Percentiles rank a stretch among this genome's conserved stretches.
These are phyloP conservation scores for Spermophilus dauricus DNA, from an alignment of 2,113 vertebrate genomes.

Conservation along the genomic window DNA sequence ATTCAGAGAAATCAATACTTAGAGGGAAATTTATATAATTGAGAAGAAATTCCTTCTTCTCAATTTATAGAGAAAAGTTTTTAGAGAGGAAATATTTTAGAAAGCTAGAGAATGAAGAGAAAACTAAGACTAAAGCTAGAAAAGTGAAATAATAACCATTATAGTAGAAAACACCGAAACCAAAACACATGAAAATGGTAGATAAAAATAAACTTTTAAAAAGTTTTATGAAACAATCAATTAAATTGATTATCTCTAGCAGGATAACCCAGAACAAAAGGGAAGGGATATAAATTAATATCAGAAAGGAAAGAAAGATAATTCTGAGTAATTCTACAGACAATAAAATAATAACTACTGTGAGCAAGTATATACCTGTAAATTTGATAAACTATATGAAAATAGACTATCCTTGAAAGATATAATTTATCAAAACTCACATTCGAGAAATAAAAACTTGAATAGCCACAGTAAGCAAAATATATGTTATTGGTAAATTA, in stretches of 20 bases:
- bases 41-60: neutral
- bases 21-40: neutral
- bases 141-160: neutral
- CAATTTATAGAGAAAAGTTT: no score
- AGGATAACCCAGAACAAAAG: neutral
- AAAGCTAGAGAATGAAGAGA: neutral
- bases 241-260: neutral
- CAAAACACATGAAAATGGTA: neutral
- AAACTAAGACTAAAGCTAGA: neutral
- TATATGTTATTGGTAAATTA: neutral
- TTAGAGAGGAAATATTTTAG: neutral
- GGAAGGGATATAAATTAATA: no score
- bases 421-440: neutral
- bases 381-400: slow-evolving; percentile 13
- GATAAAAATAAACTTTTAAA: neutral
- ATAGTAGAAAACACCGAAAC: neutral
- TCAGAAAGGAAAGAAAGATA: neutral
- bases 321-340: neutral
- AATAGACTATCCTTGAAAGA: neutral
- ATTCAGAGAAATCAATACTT: neutral
- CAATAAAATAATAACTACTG: neutral
- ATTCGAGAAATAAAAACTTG: neutral
- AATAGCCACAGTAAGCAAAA: neutral
- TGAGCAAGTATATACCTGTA: neutral
- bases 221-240: neutral